Conservation (phyloP, 1,140 invertebrate genomes). For the Drosophila lacteicornis region DNA sequence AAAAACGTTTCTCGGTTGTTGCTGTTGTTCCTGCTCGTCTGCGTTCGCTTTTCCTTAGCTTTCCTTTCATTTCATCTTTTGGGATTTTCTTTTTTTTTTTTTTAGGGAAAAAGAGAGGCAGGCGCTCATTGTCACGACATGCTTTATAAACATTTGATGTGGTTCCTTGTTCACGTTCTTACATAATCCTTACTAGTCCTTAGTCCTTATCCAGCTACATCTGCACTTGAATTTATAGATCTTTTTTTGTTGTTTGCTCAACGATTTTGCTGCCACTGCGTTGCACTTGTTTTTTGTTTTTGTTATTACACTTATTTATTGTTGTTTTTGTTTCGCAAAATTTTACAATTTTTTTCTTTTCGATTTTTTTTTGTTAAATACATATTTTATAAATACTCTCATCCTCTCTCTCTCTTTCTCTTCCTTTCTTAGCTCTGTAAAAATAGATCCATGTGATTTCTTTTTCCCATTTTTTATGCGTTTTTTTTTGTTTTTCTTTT, state of each 20-base stretch:
- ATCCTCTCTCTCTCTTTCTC: conserved; percentile 52
- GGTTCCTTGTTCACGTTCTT: conserved; percentile 69
- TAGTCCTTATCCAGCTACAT: conserved; percentile 27
- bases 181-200: conserved; percentile 25
- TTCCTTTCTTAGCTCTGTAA: conserved; percentile 67
- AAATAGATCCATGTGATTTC: conserved; percentile 74
- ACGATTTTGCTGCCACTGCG: conserved; percentile 48
- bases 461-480: conserved; percentile 30
- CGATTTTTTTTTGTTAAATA: conserved; percentile 69
- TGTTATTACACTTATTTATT: conserved; percentile 59
- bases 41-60: conserved; percentile 1
- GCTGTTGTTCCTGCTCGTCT: conserved; percentile 40
- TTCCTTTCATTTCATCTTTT: conserved; percentile 2
- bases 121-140: conserved; percentile 64
- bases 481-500: conserved; percentile 56
- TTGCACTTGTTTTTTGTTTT: conserved; percentile 34
- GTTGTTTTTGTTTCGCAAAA: conserved; percentile 60
- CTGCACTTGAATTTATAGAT: conserved; percentile 34
- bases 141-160: conserved; percentile 68
- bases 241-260: conserved; percentile 65
- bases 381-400: conserved; percentile 78
- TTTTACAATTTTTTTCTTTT: conserved; percentile 75
- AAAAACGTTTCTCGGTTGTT: conserved; percentile 72
- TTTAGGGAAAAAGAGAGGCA: conserved; percentile 55
- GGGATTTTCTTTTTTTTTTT: conserved; percentile 21